Evolutionary conservation across 1,140 invertebrate species (phyloP), one percentile per base, ranked within the genome.

Genomic region (Antheraea mylitta): DNA sequence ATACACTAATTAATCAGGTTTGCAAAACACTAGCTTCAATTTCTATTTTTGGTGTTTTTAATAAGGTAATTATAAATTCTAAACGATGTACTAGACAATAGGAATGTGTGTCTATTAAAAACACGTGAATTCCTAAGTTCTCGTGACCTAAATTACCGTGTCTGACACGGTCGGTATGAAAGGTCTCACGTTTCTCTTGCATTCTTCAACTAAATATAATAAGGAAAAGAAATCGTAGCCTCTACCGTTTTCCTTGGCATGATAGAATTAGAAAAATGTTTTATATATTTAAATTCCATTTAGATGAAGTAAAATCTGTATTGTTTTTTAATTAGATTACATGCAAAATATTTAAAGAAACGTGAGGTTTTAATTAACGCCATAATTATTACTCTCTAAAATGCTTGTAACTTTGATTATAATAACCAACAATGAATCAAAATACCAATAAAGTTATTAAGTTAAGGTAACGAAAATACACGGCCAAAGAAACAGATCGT

Each of bases 51-150:
- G 7, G 38, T 42, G 7, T 10, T 11, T 53, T 16, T 16, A 53
- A 53, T 53, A 53, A 53, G 45, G 11, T 42, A 6, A 53, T 16
- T 53, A 2, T 53, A 53, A 53, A 53, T 53, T 53, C 11, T 16
- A 6, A 53, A 53, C 45, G 0, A 53, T 53, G 45, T 53, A 53
- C 58, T 59, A 45, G 64, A 77, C 75, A 74, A 77, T 74, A 73
- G 70, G 42, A 69, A 74, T 77, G 70, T 69, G 58, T 67, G 66
- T 70, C 76, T 78, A 72, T 70, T 75, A 73, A 70, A 74, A 78
- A 76, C 70, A 64, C 65, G 64, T 70, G 68, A 73, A 72, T 78
- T 75, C 76, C 77, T 78, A 59, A 58, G 69, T 72, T 67, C 63
- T 58, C 70, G 73, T 78, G 74, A 71, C 74, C 77, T 74, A 76